These are phyloP conservation scores for Stegana nigrithorax DNA, from an alignment of 2,888 invertebrate genomes.

Conservation along the genomic window DNA sequence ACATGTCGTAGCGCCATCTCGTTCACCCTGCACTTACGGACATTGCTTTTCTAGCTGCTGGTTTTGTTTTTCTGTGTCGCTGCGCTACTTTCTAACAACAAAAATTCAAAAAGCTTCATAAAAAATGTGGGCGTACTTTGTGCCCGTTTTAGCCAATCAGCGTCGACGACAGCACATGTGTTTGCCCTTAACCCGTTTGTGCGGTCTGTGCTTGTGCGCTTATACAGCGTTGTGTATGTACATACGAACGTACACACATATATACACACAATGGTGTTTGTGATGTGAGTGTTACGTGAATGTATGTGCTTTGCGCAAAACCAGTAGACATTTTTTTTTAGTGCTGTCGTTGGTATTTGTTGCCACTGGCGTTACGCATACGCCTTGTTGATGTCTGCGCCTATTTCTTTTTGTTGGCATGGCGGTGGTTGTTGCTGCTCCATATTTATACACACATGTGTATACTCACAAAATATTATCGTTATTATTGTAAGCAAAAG, in stretches of 20 bases:
- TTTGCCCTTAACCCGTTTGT: slow-evolving; percentile 53
- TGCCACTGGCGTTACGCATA: slow-evolving; percentile 61
- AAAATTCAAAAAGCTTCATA: slow-evolving; percentile 28
- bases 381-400: slow-evolving; percentile 44
- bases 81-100: slow-evolving; percentile 7
- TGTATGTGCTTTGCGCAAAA: slow-evolving; percentile 41
- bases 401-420: slow-evolving; percentile 17
- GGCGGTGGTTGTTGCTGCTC: slow-evolving; percentile 43
- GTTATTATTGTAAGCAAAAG: slow-evolving; percentile 1
- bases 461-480: slow-evolving; percentile 12
- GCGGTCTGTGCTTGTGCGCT: slow-evolving; percentile 26
- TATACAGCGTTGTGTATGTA: neutral
- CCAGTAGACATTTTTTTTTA: slow-evolving; percentile 50
- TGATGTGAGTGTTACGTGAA: slow-evolving; percentile 7
- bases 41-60: slow-evolving; percentile 12
- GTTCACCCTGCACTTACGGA: too few relatives aligned
- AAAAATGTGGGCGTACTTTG: slow-evolving; percentile 44
- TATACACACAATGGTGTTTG: neutral
- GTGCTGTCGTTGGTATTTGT: slow-evolving; percentile 37
- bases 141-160: slow-evolving; percentile 48
- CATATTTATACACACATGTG: slow-evolving; percentile 32
- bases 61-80: neutral
- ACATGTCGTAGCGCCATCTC: neutral
- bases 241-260: slow-evolving; percentile 23
- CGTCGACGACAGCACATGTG: slow-evolving; percentile 26